Conservation (phyloP, 2,113 vertebrate genomes). For the Corynorhinus townsendii region DNA sequence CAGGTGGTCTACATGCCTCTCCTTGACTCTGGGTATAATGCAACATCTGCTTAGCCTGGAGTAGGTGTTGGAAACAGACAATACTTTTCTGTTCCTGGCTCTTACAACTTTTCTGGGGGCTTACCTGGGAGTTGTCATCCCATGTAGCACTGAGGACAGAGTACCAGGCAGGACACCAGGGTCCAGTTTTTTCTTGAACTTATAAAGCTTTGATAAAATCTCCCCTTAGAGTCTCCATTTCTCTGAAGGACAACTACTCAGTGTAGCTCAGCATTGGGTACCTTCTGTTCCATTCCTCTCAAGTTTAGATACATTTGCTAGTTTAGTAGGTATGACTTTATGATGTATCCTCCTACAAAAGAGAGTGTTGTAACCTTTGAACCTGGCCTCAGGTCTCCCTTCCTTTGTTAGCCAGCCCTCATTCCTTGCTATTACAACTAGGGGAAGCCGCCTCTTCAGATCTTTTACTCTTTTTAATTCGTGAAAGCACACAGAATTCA, state of each 20-base stretch:
- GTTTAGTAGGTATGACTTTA: background rate
- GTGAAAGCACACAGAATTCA: background rate
- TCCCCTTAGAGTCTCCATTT: background rate
- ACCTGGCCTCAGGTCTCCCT: background rate
- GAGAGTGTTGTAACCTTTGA: background rate
- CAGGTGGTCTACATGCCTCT: background rate
- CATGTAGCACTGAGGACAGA: background rate
- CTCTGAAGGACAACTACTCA: background rate
- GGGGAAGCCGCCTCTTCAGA: background rate
- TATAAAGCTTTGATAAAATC: background rate
- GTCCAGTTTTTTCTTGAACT: background rate
- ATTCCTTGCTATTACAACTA: background rate
- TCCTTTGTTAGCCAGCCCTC: background rate
- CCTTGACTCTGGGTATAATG: background rate
- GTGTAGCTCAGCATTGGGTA: background rate
- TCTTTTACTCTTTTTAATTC: background rate
- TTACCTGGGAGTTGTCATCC: background rate
- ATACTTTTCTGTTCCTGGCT: background rate
- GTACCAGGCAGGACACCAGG: background rate
- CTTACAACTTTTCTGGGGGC: background rate
- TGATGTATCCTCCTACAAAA: background rate
- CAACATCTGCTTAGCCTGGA: background rate
- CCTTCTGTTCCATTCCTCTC: background rate
- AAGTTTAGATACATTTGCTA: background rate
- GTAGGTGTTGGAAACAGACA: background rate